Conservation (phyloP, 1,140 invertebrate genomes). For the Lordiphosa clarofinis region DNA sequence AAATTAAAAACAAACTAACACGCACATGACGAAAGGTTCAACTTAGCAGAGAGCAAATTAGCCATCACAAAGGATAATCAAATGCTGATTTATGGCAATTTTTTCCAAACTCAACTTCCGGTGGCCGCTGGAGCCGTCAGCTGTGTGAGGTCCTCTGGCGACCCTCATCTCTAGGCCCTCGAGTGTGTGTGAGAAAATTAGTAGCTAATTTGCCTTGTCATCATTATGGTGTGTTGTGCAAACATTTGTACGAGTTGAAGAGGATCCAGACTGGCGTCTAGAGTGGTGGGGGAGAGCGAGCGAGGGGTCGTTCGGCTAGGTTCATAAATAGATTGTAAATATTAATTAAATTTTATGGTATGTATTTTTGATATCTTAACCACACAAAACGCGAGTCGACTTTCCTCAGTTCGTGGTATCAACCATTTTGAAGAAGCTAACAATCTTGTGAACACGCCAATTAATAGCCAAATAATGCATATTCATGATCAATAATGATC, state of each 20-base stretch:
- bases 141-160: conserved; percentile 71
- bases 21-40: conserved; percentile 47
- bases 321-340: conserved; percentile 6
- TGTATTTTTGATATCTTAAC: conserved; percentile 5
- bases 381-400: conserved; percentile 22
- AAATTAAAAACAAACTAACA: conserved; percentile 75
- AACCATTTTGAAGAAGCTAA: conserved; percentile 53
- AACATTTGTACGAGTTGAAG: conserved; percentile 60
- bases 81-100: conserved; percentile 78
- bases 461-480: conserved; percentile 62
- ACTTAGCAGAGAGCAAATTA: conserved; percentile 43
- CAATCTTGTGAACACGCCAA: conserved; percentile 66
- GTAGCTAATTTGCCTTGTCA: conserved; percentile 76
- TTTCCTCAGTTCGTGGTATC: conserved; percentile 4
- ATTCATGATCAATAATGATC: conserved; percentile 53
- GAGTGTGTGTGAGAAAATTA: conserved; percentile 65
- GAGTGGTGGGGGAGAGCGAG: conserved; percentile 19
- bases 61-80: conserved; percentile 64
- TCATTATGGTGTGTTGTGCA: conserved; percentile 76
- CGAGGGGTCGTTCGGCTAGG: conserved; percentile 27
- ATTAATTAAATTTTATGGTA: conserved; percentile 57
- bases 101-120: conserved; percentile 46
- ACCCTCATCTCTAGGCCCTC: conserved; percentile 20
- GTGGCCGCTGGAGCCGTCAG: conserved; percentile 43
- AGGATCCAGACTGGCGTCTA: conserved; percentile 9